These are phyloP conservation scores for Lapara coniferarum DNA, from an alignment of 2,888 invertebrate species.

Conservation along the genomic window DNA sequence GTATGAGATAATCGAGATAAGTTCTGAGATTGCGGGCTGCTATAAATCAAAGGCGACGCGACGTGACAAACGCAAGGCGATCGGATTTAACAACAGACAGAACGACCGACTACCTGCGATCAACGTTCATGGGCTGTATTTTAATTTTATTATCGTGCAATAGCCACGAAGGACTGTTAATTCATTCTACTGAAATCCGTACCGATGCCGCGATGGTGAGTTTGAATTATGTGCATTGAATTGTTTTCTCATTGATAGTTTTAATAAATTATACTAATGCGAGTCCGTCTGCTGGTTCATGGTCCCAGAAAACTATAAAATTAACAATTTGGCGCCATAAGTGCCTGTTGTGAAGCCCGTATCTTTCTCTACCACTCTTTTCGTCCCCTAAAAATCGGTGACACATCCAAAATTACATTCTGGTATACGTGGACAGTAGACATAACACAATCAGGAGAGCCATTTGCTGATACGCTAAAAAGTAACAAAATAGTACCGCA, in stretches of 20 bases:
- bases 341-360: too few relatives aligned
- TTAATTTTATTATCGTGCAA: background rate
- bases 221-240: too few relatives aligned
- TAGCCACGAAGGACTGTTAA: background rate
- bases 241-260: too few relatives aligned
- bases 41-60: slow-evolving; percentile 2
- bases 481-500: background rate
- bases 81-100: background rate
- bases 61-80: background rate
- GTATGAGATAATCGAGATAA: background rate
- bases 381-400: too few relatives aligned
- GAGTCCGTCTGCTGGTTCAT: too few relatives aligned
- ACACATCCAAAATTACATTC: too few relatives aligned
- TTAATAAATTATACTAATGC: background rate
- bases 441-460: too few relatives aligned
- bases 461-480: background rate
- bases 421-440: too few relatives aligned
- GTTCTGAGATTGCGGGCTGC: background rate
- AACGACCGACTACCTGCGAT: background rate
- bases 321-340: too few relatives aligned
- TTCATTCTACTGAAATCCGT: background rate
- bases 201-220: background rate
- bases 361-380: too few relatives aligned
- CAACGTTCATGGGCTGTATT: background rate
- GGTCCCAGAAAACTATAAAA: too few relatives aligned